Base-by-base conservation (phyloP, 2,888 invertebrate genomes). In the Drosophila prostipennis region DNA sequence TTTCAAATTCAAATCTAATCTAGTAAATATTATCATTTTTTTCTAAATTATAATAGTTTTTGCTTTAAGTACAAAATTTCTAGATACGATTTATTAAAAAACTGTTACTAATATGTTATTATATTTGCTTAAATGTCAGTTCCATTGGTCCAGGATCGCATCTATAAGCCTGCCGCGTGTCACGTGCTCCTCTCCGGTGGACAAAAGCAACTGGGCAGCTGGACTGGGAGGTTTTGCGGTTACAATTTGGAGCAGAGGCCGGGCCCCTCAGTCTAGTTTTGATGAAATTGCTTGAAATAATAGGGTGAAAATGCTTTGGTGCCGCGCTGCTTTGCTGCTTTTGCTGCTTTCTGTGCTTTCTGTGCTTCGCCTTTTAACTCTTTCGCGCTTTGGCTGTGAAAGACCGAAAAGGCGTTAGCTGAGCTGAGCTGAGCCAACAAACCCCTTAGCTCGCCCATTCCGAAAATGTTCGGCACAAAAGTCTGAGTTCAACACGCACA, bases 211-310 rank as follows among this genome's bases (percentile, higher is more conserved):
- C 61, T 43, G 64, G 63, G 10, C 52, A 52, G 40, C 42, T 39
- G 61, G 57, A 58, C 57, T 58, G 57, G 57, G 57, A 72, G 51
- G 52, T 71, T 54, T 68, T 83, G 84, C 73, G 84, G 87, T 83
- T 78, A 83, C 83, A 76, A 86, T 83, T 83, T 77, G 74, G 79
- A 79, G 72, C 83, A 83, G 76, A 70, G 78, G 74, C 77, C 77
- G 72, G 72, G 53, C 70, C 73, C 63, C 37, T 37, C 75, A 70
- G 71, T 83, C 86, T 80, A 79, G 75, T 83, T 86, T 82, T 83
- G 83, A 83, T 76, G 83, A 81, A 84, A 84, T 86, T 86, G 84
- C 80, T 77, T 61, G 81, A 84, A 84, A 84, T 84, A 84, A 84
- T 84, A 81, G 84, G 87, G 87, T 84, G 84, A 77, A 84, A 84